Percentiles rank a stretch among this genome's conserved stretches.
phyloP scores from a whole-genome alignment of 2,888 invertebrate genomes.

The Chrysina gloriosa region DNA sequence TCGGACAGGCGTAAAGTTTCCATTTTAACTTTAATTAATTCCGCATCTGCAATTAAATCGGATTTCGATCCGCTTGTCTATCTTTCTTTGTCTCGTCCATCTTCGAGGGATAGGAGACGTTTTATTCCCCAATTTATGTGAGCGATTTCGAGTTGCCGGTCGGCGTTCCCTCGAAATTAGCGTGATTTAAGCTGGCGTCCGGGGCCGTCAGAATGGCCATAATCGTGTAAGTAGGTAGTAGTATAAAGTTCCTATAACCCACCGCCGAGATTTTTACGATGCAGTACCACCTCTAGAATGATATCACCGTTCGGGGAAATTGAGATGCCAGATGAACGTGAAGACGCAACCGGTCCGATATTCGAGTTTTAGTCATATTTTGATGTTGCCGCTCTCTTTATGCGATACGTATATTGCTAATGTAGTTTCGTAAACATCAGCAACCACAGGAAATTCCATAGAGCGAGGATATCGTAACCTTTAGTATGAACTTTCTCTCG shows the following conservation, averaged over 20 bases:
- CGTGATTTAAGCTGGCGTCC: conserved; percentile 2
- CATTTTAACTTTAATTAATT: conserved; percentile 25
- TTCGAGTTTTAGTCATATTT: conserved; percentile 8
- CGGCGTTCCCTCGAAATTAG: background rate
- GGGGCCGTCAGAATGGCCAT: background rate
- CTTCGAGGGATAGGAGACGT: background rate
- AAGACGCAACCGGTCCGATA: background rate
- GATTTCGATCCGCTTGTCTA: background rate
- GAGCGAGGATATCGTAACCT: conserved; percentile 18
- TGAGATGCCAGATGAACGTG: conserved; percentile 21
- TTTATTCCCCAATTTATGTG: conserved; percentile 18
- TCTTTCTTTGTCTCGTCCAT: no score
- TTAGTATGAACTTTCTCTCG: conserved; percentile 17
- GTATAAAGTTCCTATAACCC: background rate
- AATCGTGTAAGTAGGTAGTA: background rate
- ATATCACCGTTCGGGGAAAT: conserved; percentile 34
- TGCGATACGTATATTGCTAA: conserved; percentile 14
- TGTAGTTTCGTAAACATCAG: conserved; percentile 17
- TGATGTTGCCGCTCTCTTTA: conserved; percentile 1
- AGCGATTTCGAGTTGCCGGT: background rate
- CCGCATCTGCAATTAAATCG: conserved; percentile 18
- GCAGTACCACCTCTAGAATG: background rate
- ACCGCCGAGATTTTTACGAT: background rate
- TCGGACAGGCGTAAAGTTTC: conserved; percentile 9
- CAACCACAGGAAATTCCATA: conserved; percentile 34